Evolutionary conservation across 1,140 invertebrate genomes (phyloP).

Genomic region (Dinothrombium tinctorium): DNA sequence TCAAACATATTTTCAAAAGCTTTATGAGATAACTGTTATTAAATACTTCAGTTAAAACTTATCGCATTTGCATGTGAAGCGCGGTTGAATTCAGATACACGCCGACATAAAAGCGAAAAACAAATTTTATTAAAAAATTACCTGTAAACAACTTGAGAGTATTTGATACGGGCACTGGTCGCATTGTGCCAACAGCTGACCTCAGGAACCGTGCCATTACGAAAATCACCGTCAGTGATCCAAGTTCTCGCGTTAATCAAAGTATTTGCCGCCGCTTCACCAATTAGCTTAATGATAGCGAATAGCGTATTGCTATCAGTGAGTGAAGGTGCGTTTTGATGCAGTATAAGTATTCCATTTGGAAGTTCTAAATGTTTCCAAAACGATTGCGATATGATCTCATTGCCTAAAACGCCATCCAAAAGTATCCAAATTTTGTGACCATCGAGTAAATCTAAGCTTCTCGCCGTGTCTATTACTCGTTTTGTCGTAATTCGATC

Average conservation of each 20-base stretch:
- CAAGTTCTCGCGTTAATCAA: conserved; percentile 5
- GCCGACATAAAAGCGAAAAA: too few relatives aligned
- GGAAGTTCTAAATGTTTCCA: conserved; percentile 5
- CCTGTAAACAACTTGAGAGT: conserved; percentile 4
- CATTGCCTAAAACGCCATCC: conserved; percentile 8
- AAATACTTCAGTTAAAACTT: conserved; percentile 9
- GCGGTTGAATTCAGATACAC: too few relatives aligned
- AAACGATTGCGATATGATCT: background rate
- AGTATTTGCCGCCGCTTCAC: conserved; percentile 8
- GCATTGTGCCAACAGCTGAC: conserved; percentile 7
- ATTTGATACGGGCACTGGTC: background rate
- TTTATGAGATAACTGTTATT: too few relatives aligned
- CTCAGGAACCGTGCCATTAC: conserved; percentile 2
- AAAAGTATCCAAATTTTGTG: conserved; percentile 13
- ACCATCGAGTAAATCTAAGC: conserved; percentile 10
- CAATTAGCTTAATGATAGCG: conserved; percentile 9
- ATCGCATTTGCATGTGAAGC: conserved; percentile 8
- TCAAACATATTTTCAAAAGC: too few relatives aligned
- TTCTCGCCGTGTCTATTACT: conserved; percentile 7
- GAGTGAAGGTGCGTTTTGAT: conserved; percentile 3
- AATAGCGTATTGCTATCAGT: conserved; percentile 3
- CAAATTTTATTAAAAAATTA: background rate
- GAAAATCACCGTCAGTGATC: conserved; percentile 3
- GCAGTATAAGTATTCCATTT: conserved; percentile 9
- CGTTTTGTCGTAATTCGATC: conserved; percentile 7